These are phyloP conservation scores for Rhadinocentrus ornatus DNA, from an alignment of 2,797 vertebrate genomes.

Conservation along the genomic window DNA sequence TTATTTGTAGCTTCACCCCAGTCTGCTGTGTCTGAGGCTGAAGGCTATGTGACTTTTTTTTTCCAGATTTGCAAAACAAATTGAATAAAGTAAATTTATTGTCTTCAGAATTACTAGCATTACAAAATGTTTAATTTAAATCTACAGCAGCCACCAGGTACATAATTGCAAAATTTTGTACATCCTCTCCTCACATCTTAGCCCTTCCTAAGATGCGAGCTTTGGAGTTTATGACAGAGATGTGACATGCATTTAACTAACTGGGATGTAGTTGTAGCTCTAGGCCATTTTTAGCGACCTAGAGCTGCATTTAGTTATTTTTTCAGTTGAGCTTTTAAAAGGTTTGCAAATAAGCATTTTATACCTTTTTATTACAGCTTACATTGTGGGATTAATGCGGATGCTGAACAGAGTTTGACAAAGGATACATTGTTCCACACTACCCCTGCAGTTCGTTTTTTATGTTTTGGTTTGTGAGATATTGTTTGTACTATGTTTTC, in stretches of 20 bases:
- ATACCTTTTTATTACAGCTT: background rate
- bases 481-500: no score
- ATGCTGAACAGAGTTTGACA: background rate
- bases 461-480: no score
- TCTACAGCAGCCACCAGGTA: background rate
- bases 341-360: background rate
- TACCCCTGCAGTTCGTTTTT: no score
- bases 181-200: no score
- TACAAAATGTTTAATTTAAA: background rate
- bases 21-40: background rate
- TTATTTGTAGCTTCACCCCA: no score
- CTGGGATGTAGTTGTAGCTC: no score
- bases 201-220: background rate
- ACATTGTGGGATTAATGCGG: background rate
- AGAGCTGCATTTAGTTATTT: no score
- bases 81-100: no score
- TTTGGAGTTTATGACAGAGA: background rate
- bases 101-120: no score
- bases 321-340: background rate
- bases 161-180: background rate
- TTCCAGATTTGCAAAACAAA: background rate
- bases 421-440: background rate
- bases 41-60: background rate
- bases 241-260: background rate
- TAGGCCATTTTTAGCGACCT: no score